Evolutionary conservation across 2,797 vertebrate genomes (phyloP), one percentile per base, ranked within the genome.

Genomic region (Parambassis ranga): DNA sequence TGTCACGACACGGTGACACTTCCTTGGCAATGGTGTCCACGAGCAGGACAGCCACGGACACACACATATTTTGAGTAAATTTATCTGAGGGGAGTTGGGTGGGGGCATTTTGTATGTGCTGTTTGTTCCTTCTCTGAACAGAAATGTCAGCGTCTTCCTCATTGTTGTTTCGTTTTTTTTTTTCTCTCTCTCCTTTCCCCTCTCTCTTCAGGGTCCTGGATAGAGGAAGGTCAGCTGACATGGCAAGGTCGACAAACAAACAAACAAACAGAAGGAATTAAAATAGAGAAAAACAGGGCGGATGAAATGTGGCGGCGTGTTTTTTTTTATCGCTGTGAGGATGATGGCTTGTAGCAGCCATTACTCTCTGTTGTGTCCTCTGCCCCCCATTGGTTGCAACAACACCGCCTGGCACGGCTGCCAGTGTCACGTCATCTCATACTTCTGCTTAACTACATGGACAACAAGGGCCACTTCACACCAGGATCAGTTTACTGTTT

Each of bases 181-280:
- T 20, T 18, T 2, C 33, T 3, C 27, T 0, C 0, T 0, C 4
- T n/a, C 37, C 23, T 53, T 48, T 55, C 69, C 31, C 52, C 52
- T 78, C 66, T 75, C 66, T 80, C 75, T 83, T 84, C 71, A 61
- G 75, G 75, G 86, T 83, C 66, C 75, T 75, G 86, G 77, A 85
- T 69, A 79, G 68, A 82, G 82, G 88, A 90, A 91, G 90, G 91
- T 92, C 89, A 90, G 82, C 70, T 90, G 90, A 91, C 88, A 87
- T 5, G 63, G 68, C 87, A 92, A 92, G 91, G 92, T 93, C 90
- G 81, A 90, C 89, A 90, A 90, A 91, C 86, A 89, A 88, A 88
- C 79, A 86, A 82, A 90, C 83, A 86, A 87, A 90, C 85, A 87
- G 85, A 88, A 76, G 82, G 84, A 90, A 90, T 90, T 89, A 89